These are phyloP conservation scores for Crypturellus tataupa DNA, from an alignment of 2,797 vertebrate genomes.

Conservation along the genomic window DNA sequence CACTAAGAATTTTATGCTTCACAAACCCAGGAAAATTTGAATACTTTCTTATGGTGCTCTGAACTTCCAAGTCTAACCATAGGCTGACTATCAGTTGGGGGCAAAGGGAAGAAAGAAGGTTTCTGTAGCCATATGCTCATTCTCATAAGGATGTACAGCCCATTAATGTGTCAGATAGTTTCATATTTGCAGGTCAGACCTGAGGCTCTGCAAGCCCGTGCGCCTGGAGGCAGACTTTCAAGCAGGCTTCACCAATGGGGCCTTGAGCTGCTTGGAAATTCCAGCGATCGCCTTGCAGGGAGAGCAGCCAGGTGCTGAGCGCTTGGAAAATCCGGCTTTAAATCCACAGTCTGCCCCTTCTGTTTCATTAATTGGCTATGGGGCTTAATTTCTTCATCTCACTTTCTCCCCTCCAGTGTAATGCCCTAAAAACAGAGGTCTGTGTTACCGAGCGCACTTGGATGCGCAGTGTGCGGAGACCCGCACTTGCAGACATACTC, in stretches of 20 bases:
- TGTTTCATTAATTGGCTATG: slow-evolving; percentile 33
- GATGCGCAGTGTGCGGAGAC: not conserved
- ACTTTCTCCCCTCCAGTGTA: slow-evolving; percentile 26
- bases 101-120: not conserved
- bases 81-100: not conserved
- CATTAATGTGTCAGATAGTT: slow-evolving; percentile 53
- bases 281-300: not conserved
- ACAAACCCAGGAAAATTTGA: not conserved
- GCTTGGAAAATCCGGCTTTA: not conserved
- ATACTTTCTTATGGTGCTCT: slow-evolving; percentile 51
- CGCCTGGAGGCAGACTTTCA: not conserved
- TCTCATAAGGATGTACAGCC: slow-evolving; percentile 32
- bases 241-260: not conserved
- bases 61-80: slow-evolving; percentile 56
- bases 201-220: not conserved
- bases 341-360: not conserved
- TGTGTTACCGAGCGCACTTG: not conserved
- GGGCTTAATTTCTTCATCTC: slow-evolving; percentile 41
- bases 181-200: not conserved
- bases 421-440: not conserved
- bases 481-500: not conserved
- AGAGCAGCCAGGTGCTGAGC: not conserved
- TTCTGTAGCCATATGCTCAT: slow-evolving; percentile 47
- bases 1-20: slow-evolving; percentile 34
- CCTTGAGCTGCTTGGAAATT: not conserved